phyloP scores from a whole-genome alignment of 2,888 invertebrate species.

The Cheiracanthium punctorium region DNA sequence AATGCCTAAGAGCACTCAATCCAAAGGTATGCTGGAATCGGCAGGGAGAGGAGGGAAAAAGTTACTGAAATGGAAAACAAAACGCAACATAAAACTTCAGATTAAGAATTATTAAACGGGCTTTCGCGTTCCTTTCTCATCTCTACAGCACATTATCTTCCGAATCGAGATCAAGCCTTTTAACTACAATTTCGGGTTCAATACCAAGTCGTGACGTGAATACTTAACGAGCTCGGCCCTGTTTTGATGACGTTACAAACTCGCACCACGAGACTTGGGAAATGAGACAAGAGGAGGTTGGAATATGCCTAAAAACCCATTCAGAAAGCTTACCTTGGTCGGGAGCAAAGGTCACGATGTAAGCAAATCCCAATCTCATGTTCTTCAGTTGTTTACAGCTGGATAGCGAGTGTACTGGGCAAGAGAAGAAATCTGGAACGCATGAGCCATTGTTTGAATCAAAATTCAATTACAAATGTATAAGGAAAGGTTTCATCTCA shows the following conservation, averaged over 20 bases:
- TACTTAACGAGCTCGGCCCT: neutral
- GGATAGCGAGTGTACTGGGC: too few relatives aligned
- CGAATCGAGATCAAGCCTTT: neutral
- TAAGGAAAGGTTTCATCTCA: too few relatives aligned
- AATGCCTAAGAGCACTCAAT: too few relatives aligned
- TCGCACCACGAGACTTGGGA: neutral
- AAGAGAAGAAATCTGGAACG: too few relatives aligned
- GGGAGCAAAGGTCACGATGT: neutral
- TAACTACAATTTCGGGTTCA: neutral
- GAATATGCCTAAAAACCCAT: neutral
- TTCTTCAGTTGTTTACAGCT: neutral
- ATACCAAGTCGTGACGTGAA: neutral
- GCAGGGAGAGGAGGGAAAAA: too few relatives aligned
- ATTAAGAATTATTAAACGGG: neutral
- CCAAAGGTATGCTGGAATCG: too few relatives aligned
- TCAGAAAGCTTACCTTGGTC: neutral
- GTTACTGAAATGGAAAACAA: too few relatives aligned
- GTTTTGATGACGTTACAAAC: neutral
- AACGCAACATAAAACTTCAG: too few relatives aligned
- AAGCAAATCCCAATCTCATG: neutral
- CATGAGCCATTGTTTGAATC: too few relatives aligned
- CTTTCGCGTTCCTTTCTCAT: neutral
- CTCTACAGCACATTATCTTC: neutral
- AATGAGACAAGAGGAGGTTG: neutral
- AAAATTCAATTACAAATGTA: too few relatives aligned